phyloP scores from a whole-genome alignment of 2,888 invertebrate genomes.

The Capitulum mitella region DNA sequence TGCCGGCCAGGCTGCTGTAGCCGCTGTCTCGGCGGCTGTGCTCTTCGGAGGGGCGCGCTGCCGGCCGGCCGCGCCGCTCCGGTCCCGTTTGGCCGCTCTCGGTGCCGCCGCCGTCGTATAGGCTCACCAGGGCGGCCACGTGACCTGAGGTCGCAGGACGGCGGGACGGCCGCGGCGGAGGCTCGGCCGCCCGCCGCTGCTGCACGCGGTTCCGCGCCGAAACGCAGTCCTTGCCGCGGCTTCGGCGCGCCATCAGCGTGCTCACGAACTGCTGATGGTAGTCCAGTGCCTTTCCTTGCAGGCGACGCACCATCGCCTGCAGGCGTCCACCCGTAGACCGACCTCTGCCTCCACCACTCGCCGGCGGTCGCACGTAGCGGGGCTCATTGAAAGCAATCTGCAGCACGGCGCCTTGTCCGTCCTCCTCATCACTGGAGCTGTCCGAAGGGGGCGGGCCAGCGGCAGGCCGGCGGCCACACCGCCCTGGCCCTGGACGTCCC shows the following conservation, averaged over 20 bases:
- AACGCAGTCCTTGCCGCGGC: background rate
- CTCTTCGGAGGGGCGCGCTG: no score
- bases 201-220: background rate
- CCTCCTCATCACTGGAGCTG: background rate
- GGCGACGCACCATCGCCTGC: background rate
- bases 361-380: background rate
- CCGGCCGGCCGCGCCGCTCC: background rate
- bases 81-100: no score
- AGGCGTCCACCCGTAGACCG: background rate
- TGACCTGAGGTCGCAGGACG: background rate
- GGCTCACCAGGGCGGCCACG: background rate
- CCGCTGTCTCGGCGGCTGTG: background rate
- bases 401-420: background rate
- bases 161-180: background rate
- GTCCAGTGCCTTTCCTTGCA: background rate
- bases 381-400: background rate
- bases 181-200: background rate
- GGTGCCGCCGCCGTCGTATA: background rate
- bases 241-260: background rate
- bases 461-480: background rate
- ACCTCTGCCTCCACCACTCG: background rate
- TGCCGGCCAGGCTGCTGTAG: conserved; percentile 1
- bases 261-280: background rate
- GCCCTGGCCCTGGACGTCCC: background rate
- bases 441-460: background rate